Percentiles rank a stretch among this genome's conserved stretches.
Evolutionary conservation across 2,797 vertebrate genomes (phyloP).

Genomic region (Hemitrygon akajei): DNA sequence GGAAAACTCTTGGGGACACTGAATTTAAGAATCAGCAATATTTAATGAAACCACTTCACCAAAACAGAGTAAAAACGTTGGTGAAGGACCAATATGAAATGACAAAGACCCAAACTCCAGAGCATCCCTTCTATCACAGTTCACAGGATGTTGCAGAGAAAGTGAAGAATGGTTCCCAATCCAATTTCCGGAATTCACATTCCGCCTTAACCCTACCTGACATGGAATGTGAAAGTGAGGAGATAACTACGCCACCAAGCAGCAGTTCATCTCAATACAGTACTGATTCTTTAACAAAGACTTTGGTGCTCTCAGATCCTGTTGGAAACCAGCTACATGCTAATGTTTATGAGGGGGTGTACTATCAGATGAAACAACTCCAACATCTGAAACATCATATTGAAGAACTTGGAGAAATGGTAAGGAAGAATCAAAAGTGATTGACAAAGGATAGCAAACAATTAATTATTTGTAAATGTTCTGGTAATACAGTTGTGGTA

Average conservation of each 20-base stretch:
- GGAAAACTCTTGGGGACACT: background rate
- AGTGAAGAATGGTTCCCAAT: background rate
- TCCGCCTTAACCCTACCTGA: constrained; percentile 10
- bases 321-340: constrained; percentile 15
- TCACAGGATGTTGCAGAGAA: background rate
- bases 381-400: background rate
- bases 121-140: background rate
- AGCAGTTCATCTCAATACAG: background rate
- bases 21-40: constrained; percentile 28
- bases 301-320: background rate
- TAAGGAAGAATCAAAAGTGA: constrained; percentile 1
- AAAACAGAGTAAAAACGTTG: background rate
- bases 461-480: background rate
- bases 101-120: background rate
- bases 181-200: constrained; percentile 16
- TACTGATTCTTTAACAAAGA: constrained; percentile 23
- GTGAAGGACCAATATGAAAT: constrained; percentile 10
- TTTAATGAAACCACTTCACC: background rate
- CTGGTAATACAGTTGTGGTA: background rate
- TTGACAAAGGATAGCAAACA: background rate
- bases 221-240: constrained; percentile 1
- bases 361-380: constrained; percentile 31
- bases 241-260: background rate
- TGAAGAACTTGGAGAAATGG: constrained; percentile 33
- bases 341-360: constrained; percentile 25